A percentile compares a stretch with the other conserved stretches of the same genome.
These are phyloP conservation scores for Notolabrus celidotus DNA, from an alignment of 2,797 vertebrate species.

Conservation along the genomic window DNA sequence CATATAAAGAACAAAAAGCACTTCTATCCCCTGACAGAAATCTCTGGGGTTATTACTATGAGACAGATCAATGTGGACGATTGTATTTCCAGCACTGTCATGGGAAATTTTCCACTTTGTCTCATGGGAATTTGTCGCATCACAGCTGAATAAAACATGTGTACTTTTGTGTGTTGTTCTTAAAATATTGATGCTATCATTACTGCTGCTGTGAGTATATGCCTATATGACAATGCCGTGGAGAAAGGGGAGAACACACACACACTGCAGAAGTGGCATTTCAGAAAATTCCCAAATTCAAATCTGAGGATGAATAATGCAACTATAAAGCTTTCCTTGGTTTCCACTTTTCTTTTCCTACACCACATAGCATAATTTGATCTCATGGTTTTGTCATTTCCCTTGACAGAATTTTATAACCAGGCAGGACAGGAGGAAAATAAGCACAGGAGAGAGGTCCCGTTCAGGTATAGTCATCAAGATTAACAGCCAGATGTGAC, in stretches of 20 bases:
- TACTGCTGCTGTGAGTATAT: conserved; percentile 1
- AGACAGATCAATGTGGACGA: conserved; percentile 45
- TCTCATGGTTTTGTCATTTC: conserved; percentile 67
- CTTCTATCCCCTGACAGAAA: conserved; percentile 38
- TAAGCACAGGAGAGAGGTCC: conserved; percentile 48
- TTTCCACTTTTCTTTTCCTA: conserved; percentile 58
- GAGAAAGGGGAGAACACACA: neutral
- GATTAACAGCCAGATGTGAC: conserved; percentile 25
- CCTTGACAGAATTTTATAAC: conserved; percentile 69
- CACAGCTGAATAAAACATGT: conserved; percentile 44
- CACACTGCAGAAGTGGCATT: conserved; percentile 4
- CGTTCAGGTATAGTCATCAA: conserved; percentile 4
- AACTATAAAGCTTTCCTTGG: conserved; percentile 39
- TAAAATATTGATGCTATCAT: conserved; percentile 4
- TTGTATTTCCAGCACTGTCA: conserved; percentile 31
- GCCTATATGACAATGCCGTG: neutral
- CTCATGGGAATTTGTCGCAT: conserved; percentile 26
- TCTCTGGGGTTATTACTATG: conserved; percentile 29
- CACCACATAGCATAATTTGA: conserved; percentile 58
- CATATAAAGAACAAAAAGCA: conserved; percentile 31
- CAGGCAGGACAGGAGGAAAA: conserved; percentile 47
- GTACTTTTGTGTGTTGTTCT: conserved; percentile 4
- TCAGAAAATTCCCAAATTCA: conserved; percentile 33
- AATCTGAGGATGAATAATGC: conserved; percentile 58
- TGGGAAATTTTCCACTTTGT: conserved; percentile 48